A percentile compares a stretch with the other conserved stretches of the same genome.
These are phyloP conservation scores for Cheilosia variabilis DNA, from an alignment of 2,888 invertebrate species.

Conservation along the genomic window DNA sequence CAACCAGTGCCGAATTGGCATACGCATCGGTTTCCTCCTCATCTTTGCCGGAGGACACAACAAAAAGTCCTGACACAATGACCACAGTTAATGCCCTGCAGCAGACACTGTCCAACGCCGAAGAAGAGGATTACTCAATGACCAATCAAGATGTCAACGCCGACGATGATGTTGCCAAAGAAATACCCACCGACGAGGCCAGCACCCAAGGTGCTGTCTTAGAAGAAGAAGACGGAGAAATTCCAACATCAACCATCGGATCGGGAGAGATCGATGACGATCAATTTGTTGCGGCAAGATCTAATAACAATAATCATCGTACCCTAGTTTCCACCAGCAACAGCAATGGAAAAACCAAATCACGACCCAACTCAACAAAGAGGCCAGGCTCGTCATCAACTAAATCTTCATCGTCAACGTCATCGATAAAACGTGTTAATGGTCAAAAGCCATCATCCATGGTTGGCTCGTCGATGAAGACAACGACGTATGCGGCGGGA, in stretches of 20 bases:
- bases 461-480: conserved; percentile 70
- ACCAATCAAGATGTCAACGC: conserved; percentile 61
- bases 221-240: conserved; percentile 61
- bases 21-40: conserved; percentile 27
- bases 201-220: conserved; percentile 47
- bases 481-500: conserved; percentile 70
- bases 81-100: conserved; percentile 39
- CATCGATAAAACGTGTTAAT: conserved; percentile 76
- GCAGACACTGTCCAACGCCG: conserved; percentile 48
- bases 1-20: conserved; percentile 43
- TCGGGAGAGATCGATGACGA: conserved; percentile 76
- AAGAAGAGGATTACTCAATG: conserved; percentile 65
- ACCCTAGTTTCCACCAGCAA: conserved; percentile 81
- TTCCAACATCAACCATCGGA: conserved; percentile 70
- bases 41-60: conserved; percentile 41
- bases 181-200: conserved; percentile 49
- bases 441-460: conserved; percentile 77
- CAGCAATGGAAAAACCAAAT: conserved; percentile 77
- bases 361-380: conserved; percentile 74
- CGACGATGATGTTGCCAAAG: conserved; percentile 77
- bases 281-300: conserved; percentile 82
- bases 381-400: conserved; percentile 77
- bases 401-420: conserved; percentile 77
- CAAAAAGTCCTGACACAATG: conserved; percentile 51
- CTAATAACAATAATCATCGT: conserved; percentile 81